Evolutionary conservation across 2,113 vertebrate species (phyloP), one percentile per base, ranked within the genome.

Genomic region (Euleptes europaea): DNA sequence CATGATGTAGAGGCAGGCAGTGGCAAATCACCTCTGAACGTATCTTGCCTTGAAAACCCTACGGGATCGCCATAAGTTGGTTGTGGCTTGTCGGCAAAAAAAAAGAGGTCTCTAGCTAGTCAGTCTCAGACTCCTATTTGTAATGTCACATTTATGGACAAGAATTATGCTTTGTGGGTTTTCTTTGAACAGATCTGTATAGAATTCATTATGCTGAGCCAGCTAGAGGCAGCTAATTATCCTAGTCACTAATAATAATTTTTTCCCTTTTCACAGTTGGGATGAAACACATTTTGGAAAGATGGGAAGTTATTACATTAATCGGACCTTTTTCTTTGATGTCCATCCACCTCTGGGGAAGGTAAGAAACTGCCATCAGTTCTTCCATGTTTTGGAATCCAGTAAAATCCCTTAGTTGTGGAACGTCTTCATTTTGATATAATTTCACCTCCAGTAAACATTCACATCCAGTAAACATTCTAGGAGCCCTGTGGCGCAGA

Each of bases 231-330:
- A 66, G 5, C 2, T 12, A 35, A 14, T 74, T 51, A 17, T 14
- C 86, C 81, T 3, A 28, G 38, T 3, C 0, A 83, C 90, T 40
- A 54, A 88, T n/a, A 35, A 71, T 14, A 28, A 15, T 31, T 82
- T 80, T 67, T 26, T 89, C 47, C 85, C 86, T 88, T 78, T 88
- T 96, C 95, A 69, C 91, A 99, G 99, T 90, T 99, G 99, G 99
- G 99, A 99, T 96, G 99, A 99, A 94, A 99, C 98, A 14, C 99
- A 99, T 95, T 99, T 99, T 96, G 99, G 99, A 85, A 99, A 99
- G 96, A 99, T 99, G 98, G 99, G 98, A 85, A 99, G 98, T 95
- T 99, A 98, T 95, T 99, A 99, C 93, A 99, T 99, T 94, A 99
- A 99, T 94, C 96, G 97, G 65, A 99, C 98, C 9, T 99, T 99